Base-by-base conservation (phyloP, 2,888 invertebrate species). In the Eugnorisma glareosa region DNA sequence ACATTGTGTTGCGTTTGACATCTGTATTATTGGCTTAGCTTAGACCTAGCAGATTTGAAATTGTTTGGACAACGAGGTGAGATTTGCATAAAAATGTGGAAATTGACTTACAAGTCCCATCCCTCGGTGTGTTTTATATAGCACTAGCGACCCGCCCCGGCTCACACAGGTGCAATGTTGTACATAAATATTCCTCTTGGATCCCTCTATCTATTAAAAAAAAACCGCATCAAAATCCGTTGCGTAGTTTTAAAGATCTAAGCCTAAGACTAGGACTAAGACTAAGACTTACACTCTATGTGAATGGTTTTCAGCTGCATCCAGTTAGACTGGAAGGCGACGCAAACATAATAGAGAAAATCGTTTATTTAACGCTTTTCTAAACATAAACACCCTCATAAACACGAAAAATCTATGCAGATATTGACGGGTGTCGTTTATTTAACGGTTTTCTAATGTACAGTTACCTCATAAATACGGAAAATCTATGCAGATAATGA, bases 1-100 rank as follows among this genome's bases (percentile, higher is more conserved):
- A 73, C 73, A 79, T 85, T 79, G 73, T 72, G 66, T 79, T 79
- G 69, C 31, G 61, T 83, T 81, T 72, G 78, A 75, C 77, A 78
- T 74, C 43, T 43, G 45, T 40, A 40, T 81, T 61, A 81, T 70
- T 76, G 40, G 70, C 18, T 70, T 51, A 66, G 48, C 18, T 70
- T 51, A 66, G 48, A 69, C 15, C 28, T 75, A 69, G 35, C n/a
- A 45, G 21, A 37, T 59, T 59, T 37, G 13, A 31, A 43, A 63
- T 64, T 67, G n/a, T 31, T 64, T 51, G n/a, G 18, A 57, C 54
- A 24, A 28, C 10, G n/a, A 74, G 13, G n/a, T 1, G 28, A 31
- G 11, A 31, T 43, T 28, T 31, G 1, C 48, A 35, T 66, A 35
- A 57, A 40, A 43, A 66, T 71, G 11, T 31, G 8, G 57, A 57